Evolutionary conservation across 2,113 vertebrate species (phyloP).

Genomic region (Epinephelus cyanopodus): DNA sequence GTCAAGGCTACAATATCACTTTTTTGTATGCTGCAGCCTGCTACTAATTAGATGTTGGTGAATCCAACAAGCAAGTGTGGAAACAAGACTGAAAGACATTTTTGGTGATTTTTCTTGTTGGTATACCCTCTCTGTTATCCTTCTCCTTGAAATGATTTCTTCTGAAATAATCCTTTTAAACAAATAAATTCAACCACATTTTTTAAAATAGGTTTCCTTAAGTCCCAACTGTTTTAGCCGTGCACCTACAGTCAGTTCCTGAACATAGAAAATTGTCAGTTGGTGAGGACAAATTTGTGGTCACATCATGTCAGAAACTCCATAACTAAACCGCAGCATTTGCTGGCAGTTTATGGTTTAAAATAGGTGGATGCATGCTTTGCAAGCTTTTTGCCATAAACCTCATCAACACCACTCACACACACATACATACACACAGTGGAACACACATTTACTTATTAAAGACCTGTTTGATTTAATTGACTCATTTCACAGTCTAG

Average conservation of each 20-base stretch:
- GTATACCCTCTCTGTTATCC: too few species aligned
- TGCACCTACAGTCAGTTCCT: neutral
- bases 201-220: neutral
- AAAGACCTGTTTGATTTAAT: constrained; percentile 73
- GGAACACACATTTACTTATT: constrained; percentile 56
- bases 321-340: neutral
- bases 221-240: neutral
- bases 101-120: too few species aligned
- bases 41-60: neutral
- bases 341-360: neutral
- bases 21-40: neutral
- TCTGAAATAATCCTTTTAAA: neutral
- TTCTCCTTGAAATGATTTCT: neutral
- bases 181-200: neutral
- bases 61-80: neutral
- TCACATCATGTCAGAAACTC: constrained; percentile 8
- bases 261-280: neutral
- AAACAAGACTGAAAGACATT: neutral
- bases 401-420: neutral
- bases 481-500: constrained; percentile 73
- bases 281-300: neutral
- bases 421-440: neutral
- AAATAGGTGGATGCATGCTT: constrained; percentile 12
- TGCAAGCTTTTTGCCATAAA: neutral
- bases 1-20: too few species aligned